Base-by-base conservation (phyloP, 2,113 vertebrate genomes). In the Spizaetus ornatus region DNA sequence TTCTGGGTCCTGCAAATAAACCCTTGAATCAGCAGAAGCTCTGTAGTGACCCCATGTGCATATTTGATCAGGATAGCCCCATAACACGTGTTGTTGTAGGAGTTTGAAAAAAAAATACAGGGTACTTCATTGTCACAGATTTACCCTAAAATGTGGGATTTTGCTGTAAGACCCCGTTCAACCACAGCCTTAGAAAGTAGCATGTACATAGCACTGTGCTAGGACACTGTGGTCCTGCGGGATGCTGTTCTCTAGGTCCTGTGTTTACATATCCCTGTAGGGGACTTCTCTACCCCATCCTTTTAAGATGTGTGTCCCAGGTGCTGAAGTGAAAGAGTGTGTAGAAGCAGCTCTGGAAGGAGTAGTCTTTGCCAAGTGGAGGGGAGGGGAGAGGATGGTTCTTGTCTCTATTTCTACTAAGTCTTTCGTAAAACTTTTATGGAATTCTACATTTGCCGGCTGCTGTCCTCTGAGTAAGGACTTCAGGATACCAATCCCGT, bases 121-220 rank as follows among this genome's bases (percentile, higher is more conserved):
- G 5, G 13, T n/a, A 32, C 8, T 65, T 52, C 2, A 3, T 47
- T 52, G 48, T 82, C 3, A 3, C 36, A 21, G 21, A 16, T 42
- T 81, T n/a, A 61, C 15, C 11, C 19, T 27, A 2, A 32, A 17
- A 27, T 14, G 27, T 31, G 50, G 9, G 13, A 12, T 65, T 92
- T 66, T 66, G 36, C 61, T 59, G 4, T n/a, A 19, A 90, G 47
- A 45, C 7, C 9, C 19, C 63, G 55, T 83, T n/a, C 32, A 81
- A 5, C 7, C 56, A 16, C 9, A n/a, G 23, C 11, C 32, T 63
- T 36, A 38, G 69, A 45, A 72, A 77, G 16, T 10, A 74, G 12
- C 20, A 2, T 0, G 1, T 31, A 16, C 6, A 8, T 36, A 17
- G 19, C 47, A 4, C 29, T 0, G 0, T 25, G 38, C 27, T 34